These are phyloP conservation scores for Pachypeltis micranthus DNA, from an alignment of 1,140 invertebrate species.

Conservation along the genomic window DNA sequence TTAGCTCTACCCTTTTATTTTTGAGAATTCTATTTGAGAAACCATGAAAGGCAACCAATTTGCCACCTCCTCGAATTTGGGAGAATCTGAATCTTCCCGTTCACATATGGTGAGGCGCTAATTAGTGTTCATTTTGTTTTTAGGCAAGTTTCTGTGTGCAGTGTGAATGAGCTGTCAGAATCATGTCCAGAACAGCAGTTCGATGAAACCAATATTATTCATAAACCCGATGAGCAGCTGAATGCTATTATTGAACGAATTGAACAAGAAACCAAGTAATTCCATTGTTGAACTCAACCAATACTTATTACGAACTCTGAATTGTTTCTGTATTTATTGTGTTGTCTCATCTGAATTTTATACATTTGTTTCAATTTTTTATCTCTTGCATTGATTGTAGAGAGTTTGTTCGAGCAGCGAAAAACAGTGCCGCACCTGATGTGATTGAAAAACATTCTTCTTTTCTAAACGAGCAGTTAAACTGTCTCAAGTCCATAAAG, in stretches of 20 bases:
- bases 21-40: no score
- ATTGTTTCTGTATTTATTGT: no score
- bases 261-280: constrained; percentile 10
- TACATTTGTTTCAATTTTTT: no score
- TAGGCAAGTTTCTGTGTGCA: no score
- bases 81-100: no score
- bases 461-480: constrained; percentile 8
- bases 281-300: neutral
- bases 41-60: no score
- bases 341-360: no score
- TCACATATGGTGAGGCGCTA: no score
- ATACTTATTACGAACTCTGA: neutral
- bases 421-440: neutral
- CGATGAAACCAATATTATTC: neutral
- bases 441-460: neutral
- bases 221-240: neutral
- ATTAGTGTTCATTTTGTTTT: no score
- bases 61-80: no score
- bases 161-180: no score
- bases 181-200: neutral
- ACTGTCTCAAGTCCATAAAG: constrained; percentile 4
- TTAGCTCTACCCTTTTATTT: no score
- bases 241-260: constrained; percentile 1
- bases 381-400: neutral
- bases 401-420: neutral